Conservation (phyloP, 1,140 invertebrate species). For the Monomorium pharaonis region DNA sequence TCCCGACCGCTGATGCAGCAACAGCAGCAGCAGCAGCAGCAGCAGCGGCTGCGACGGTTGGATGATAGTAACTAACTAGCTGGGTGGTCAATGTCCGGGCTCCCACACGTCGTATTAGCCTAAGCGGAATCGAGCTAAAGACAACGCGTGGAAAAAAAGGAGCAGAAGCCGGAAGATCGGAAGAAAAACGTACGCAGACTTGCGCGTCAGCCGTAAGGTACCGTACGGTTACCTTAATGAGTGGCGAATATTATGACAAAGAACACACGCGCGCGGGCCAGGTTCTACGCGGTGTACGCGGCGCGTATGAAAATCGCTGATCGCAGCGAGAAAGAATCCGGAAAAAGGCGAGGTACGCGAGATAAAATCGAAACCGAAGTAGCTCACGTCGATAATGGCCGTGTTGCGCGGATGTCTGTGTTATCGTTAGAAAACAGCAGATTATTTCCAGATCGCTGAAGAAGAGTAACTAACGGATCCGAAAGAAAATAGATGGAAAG, state of each 20-base stretch:
- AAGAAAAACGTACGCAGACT: constrained; percentile 42
- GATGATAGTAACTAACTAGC: neutral
- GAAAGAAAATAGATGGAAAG: constrained; percentile 4
- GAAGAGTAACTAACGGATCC: constrained; percentile 5
- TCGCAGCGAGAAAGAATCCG: neutral
- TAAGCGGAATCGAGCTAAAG: constrained; percentile 48
- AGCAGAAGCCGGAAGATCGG: neutral
- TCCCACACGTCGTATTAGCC: constrained; percentile 33
- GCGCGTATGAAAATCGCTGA: neutral
- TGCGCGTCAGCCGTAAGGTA: constrained; percentile 33
- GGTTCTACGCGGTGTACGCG: neutral
- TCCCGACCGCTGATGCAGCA: constrained; percentile 29
- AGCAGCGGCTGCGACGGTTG: too few species aligned
- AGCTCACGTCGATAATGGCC: neutral
- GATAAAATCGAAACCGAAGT: neutral
- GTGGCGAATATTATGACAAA: constrained; percentile 41
- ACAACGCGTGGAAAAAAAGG: constrained; percentile 42
- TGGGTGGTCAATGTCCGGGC: constrained; percentile 58
- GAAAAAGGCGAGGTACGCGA: neutral
- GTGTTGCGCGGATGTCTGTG: neutral
- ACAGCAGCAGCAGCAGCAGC: neutral
- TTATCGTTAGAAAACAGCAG: neutral
- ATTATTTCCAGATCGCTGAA: constrained; percentile 36
- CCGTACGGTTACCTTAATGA: too few species aligned
- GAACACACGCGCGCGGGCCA: neutral